Evolutionary conservation across 2,113 vertebrate species (phyloP).

Genomic region (Steatornis caripensis): DNA sequence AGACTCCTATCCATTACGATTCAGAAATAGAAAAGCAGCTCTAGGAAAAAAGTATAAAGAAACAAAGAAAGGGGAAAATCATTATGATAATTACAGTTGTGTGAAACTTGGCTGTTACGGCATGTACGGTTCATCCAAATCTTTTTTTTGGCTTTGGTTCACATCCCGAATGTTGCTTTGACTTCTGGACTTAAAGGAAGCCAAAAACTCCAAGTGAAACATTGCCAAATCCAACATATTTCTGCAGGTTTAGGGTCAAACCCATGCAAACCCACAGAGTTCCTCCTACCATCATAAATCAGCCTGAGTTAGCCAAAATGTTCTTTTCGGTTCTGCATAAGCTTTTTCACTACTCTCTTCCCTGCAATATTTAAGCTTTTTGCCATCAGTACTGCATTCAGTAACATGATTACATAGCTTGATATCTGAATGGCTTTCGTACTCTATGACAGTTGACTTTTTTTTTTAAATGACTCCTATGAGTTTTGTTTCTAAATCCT

Average conservation of each 20-base stretch:
- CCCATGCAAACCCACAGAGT: constrained; percentile 38
- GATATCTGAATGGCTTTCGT: not conserved
- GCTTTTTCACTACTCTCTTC: not conserved
- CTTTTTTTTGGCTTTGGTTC: constrained; percentile 53
- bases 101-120: constrained; percentile 41
- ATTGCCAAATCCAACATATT: constrained; percentile 58
- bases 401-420: not conserved
- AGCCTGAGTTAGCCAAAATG: constrained; percentile 16
- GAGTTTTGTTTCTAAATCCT: not conserved
- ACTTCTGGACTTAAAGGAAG: constrained; percentile 56
- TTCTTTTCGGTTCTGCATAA: not conserved
- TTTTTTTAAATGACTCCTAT: not conserved
- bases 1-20: not conserved
- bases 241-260: constrained; percentile 62
- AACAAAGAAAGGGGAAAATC: constrained; percentile 7
- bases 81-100: constrained; percentile 34
- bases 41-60: not conserved
- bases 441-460: not conserved
- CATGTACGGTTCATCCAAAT: constrained; percentile 8
- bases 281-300: constrained; percentile 52
- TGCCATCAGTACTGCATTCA: not conserved
- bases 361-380: not conserved
- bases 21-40: not conserved
- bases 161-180: constrained; percentile 43
- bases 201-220: constrained; percentile 47